Evolutionary conservation across 2,888 invertebrate genomes (phyloP).

Genomic region (Xestia xanthographa): DNA sequence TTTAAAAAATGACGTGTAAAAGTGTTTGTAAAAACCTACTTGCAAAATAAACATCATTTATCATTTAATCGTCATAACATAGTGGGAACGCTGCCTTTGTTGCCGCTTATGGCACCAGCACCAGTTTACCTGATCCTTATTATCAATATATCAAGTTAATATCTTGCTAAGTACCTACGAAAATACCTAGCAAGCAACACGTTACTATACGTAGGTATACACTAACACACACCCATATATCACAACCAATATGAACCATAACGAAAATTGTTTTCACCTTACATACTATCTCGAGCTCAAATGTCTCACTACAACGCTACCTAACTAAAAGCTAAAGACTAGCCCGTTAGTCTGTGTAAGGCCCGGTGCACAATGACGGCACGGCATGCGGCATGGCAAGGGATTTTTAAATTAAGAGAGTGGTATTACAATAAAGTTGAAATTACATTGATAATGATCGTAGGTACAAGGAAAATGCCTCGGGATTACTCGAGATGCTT

Average conservation of each 20-base stretch:
- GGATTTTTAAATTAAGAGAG: no score
- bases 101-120: no score
- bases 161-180: neutral
- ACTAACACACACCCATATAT: neutral
- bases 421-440: no score
- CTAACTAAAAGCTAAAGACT: slow-evolving; percentile 15
- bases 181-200: neutral
- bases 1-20: no score
- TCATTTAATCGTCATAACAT: no score
- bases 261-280: neutral
- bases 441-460: no score
- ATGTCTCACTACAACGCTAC: neutral
- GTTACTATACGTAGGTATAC: neutral
- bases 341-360: neutral
- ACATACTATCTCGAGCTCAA: neutral
- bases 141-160: no score
- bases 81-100: no score
- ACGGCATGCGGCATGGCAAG: neutral
- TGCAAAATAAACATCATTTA: no score
- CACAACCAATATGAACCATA: neutral
- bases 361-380: neutral
- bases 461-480: neutral
- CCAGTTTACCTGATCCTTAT: no score
- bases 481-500: no score
- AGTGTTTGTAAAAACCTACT: no score